Evolutionary conservation across 2,888 invertebrate genomes (phyloP), one percentile per base, ranked within the genome.

Genomic region (Mythimna lalbum): DNA sequence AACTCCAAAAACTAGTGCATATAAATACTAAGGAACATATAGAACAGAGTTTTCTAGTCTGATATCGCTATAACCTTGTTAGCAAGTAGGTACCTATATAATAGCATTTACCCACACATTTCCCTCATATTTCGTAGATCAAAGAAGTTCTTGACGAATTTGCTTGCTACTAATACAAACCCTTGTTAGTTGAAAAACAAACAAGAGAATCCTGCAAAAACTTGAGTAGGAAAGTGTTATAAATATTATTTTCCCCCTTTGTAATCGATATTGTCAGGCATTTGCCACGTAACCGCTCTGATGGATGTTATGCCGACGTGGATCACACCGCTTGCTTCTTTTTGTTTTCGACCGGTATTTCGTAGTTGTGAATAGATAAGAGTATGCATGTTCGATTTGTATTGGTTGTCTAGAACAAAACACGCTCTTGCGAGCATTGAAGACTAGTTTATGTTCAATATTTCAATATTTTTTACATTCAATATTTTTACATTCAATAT

Each of bases 181-280:
- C 85, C 82, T 85, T 89, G 78, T 83, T 81, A 84, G 82, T 85
- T 83, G 84, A 81, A 90, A 90, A 89, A 89, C 88, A 91, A 91
- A 91, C 89, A 91, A 86, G 87, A 84, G 82, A 82, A 88, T 90
- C 88, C 89, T 89, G 87, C 83, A 87, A 81, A 84, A 90, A 91
- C 87, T 92, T 91, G 84, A 85, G 87, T 87, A 77, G 17, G 80
- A 77, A 87, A 89, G 86, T 87, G 85, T 88, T 82, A 90, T 92
- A 90, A 92, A 91, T 92, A 91, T 90, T 89, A 89, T 92, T 91
- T 91, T 90, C 86, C 89, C 88, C 84, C 80, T 78, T 86, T 78
- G 90, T 90, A 90, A 90, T 93, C 92, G 91, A 93, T 92, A 91
- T 90, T 90, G 91, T 92, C 90, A 90, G 90, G 90, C 90, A 92